Evolutionary conservation across 2,113 vertebrate genomes (phyloP).

Genomic region (Triplophysa rosa): DNA sequence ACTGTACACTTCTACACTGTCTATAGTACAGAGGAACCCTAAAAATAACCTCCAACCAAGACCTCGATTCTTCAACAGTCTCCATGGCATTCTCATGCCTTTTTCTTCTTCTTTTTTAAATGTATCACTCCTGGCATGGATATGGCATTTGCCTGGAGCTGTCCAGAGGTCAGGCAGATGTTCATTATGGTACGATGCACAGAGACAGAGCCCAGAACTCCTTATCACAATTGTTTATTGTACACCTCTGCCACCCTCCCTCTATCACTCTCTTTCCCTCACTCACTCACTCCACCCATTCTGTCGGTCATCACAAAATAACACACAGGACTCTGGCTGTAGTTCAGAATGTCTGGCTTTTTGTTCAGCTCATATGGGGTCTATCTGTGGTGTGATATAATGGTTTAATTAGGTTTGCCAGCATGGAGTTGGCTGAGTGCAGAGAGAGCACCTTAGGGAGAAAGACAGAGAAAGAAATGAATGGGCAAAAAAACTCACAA

Average conservation of each 20-base stretch:
- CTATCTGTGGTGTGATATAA: constrained; percentile 46
- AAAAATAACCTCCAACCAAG: constrained; percentile 61
- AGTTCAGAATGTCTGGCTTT: constrained; percentile 8
- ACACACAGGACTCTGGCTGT: neutral
- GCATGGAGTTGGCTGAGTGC: constrained; percentile 25
- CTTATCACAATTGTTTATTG: neutral
- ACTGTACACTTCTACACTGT: neutral
- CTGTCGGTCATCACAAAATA: neutral
- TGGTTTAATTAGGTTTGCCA: constrained; percentile 61
- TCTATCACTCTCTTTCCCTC: neutral
- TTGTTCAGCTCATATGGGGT: constrained; percentile 10
- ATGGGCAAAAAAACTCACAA: constrained; percentile 57
- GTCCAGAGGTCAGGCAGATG: constrained; percentile 72
- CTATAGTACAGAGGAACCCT: constrained; percentile 50
- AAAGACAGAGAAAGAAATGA: neutral
- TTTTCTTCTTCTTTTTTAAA: constrained; percentile 49
- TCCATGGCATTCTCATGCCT: constrained; percentile 57
- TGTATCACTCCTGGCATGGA: constrained; percentile 66
- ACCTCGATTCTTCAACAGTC: constrained; percentile 60
- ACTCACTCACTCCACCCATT: constrained; percentile 6
- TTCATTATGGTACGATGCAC: constrained; percentile 49
- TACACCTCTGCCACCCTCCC: neutral
- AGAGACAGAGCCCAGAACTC: neutral
- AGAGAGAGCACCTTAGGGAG: constrained; percentile 55
- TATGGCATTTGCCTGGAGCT: constrained; percentile 63